Conservation (phyloP, 1,140 invertebrate genomes). For the Brachystomella parvula region DNA sequence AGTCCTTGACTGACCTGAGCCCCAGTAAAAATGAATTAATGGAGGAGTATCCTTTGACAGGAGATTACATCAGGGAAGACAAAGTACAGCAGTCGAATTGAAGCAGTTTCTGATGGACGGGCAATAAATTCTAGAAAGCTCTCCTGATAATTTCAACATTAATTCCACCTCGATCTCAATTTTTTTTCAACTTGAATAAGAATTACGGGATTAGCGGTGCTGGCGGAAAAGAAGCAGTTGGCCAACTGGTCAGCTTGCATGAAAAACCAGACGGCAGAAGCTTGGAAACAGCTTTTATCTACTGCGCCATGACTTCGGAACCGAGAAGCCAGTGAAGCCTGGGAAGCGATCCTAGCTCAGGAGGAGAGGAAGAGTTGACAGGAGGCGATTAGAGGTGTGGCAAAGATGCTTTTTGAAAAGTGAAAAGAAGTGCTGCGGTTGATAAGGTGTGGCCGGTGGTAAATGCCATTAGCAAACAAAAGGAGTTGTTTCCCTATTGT, state of each 20-base stretch:
- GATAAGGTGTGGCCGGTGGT: not conserved
- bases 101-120: not conserved
- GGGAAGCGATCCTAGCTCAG: too few relatives aligned
- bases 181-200: too few relatives aligned
- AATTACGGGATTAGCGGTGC: too few relatives aligned
- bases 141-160: slow-evolving; percentile 8
- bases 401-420: not conserved
- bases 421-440: not conserved
- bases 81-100: not conserved
- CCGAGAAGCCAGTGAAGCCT: too few relatives aligned
- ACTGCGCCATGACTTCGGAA: too few relatives aligned
- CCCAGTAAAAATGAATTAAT: not conserved
- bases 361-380: not conserved
- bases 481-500: not conserved
- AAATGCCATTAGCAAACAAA: slow-evolving; percentile 1
- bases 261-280: too few relatives aligned
- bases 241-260: too few relatives aligned
- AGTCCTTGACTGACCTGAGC: not conserved
- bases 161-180: too few relatives aligned
- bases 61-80: not conserved
- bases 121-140: slow-evolving; percentile 9
- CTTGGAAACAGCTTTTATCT: too few relatives aligned
- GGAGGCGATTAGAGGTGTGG: not conserved
- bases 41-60: not conserved
- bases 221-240: too few relatives aligned